Base-by-base conservation (phyloP, 1,140 invertebrate species). In the Platorchestia sp. region DNA sequence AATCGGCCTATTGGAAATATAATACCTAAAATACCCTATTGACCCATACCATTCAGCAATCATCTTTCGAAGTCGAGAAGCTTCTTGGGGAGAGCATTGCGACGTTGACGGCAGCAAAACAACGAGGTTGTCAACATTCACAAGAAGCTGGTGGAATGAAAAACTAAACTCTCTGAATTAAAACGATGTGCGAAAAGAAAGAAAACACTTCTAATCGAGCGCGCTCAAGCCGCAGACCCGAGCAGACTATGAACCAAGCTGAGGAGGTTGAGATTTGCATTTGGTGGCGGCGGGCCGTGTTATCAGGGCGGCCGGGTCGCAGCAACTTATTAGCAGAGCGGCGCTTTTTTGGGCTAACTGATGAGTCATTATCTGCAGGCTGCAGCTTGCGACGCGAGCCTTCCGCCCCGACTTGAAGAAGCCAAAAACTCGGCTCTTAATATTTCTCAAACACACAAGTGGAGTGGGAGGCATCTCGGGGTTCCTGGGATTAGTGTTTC, bases 281-380 rank as follows among this genome's bases (percentile, higher is more conserved):
- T 93, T 93, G 43, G 43, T 42, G 22, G 91, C 45, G 43, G 91
- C 43, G 40, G 43, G 91, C 44, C 5, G 91, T 44, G 91, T 93
- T 93, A 93, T 93, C 91, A 93, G 91, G 41, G 91, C 36, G 3
- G 91, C 91, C 91, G 91, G 91, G 91, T 93, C 91, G 91, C 43
- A n/a, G 41, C 40, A 93, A 93, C 91, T 93, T 93, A 93, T 93
- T 93, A 93, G 91, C 44, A 40, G 91, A 93, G 91, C 43, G 91
- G 91, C 41, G 41, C 6, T 93, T 93, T 47, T 93, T 93, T 93
- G 47, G 91, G 41, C 45, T 93, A 45, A 93, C 91, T 93, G 44
- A 93, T 93, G 91, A 93, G 91, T 44, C 44, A 93, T 93, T 45
- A 93, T 93, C 91, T 93, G 91, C 91, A 93, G 91, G 91, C 45